Base-by-base conservation (phyloP, 2,797 vertebrate genomes). In the Podarcis lilfordi region DNA sequence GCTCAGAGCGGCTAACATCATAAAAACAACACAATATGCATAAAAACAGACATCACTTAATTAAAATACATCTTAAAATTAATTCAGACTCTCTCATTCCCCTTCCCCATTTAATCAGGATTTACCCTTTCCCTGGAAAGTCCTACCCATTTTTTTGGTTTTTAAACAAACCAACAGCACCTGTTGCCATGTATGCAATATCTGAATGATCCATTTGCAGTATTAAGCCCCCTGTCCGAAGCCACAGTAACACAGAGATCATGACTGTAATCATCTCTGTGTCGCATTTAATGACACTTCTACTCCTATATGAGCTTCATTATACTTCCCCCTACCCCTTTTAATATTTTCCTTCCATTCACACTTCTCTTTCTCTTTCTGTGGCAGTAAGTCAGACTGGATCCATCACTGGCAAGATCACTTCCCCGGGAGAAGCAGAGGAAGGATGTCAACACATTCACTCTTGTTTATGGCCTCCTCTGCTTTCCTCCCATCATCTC, bases 381-480 rank as follows among this genome's bases (percentile, higher is more conserved):
- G 81, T 88, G 89, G 92, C 90, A 93, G 78, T 90, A 66, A 37
- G 88, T 93, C 94, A 92, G 90, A 92, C 68, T 82, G n/a, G 61
- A 93, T 93, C 95, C 96, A 93, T 98, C 96, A 97, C 85, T 92
- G 91, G 59, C 32, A 84, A 95, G 93, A 96, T 94, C 92, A 95
- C 93, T 96, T 96, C 96, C 95, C 94, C 94, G 29, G 90, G 94
- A 96, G 96, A 91, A 94, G 90, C 75, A 25, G 89, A 95, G 77
- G 79, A 43, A 87, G 50, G 79, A 87, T 93, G 94, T 90, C 90
- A 88, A 85, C 87, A 92, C 15, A 64, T 76, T 92, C 37, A 0
- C 64, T 89, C 75, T 93, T 90, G 90, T 82, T 92, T 0, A 1
- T 71, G 84, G 89, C 40, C 71, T 45, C 85, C 40, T 80, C 64